Base-by-base conservation (phyloP, 2,113 vertebrate species). In the Charadrius vociferus region DNA sequence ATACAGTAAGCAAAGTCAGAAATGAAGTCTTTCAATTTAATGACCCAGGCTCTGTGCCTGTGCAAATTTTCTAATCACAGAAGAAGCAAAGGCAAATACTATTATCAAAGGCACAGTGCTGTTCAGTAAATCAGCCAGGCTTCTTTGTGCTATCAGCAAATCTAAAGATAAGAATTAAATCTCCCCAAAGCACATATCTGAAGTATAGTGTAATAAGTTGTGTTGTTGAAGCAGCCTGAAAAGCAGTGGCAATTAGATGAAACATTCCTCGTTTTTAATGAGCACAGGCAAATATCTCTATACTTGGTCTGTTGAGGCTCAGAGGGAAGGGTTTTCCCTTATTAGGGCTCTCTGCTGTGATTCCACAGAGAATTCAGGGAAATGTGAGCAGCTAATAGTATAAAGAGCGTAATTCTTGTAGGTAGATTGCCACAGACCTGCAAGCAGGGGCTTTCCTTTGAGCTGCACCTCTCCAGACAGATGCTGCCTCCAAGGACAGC, bases 111-210 rank as follows among this genome's bases (percentile, higher is more conserved):
- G 63, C 85, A 62, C 55, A 39, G 45, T 12, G 47, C 73, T 84
- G 73, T 81, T 86, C 92, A 94, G 62, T 90, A 86, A 93, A 82
- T 89, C 74, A 84, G 53, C 72, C 63, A 81, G 77, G 39, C 78
- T 96, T 72, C 67, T 47, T 84, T 88, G 67, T 70, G 68, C 89
- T 97, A 95, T 95, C 97, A 94, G 93, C 71, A 86, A 36, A 91
- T 97, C 94, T 95, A 61, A 55, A 95, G 94, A 93, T 97, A 96
- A 94, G 95, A 83, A 83, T 85, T 77, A 63, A 95, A 89, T 89
- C 91, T 93, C 72, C 70, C 73, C 77, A 72, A 66, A 95, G 47
- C 55, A 70, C 91, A 65, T 93, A 78, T 93, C 79, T 93, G 86
- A 68, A 81, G 50, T 53, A 24, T 8, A 55, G 71, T 39, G 86